phyloP scores from a whole-genome alignment of 2,113 vertebrate species.

The Gavia stellata region DNA sequence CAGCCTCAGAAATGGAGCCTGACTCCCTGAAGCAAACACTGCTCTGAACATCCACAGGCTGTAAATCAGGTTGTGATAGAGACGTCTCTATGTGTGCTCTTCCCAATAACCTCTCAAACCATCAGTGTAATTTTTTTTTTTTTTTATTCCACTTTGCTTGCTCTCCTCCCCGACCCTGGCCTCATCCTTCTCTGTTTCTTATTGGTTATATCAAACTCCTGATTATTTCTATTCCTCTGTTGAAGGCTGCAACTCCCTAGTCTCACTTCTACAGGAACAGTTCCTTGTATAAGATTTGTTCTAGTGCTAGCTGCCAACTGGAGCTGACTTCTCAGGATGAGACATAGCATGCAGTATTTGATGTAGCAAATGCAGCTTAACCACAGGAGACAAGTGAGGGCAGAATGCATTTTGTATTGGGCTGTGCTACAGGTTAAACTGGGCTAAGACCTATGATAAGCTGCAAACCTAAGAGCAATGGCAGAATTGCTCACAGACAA shows the following conservation, averaged over 20 bases:
- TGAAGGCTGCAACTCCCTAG: background rate
- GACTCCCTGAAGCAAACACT: background rate
- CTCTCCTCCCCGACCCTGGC: background rate
- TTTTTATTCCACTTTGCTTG: background rate
- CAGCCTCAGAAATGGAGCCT: background rate
- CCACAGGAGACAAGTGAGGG: background rate
- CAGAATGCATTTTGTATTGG: background rate
- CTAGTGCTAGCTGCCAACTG: background rate
- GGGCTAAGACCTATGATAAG: background rate
- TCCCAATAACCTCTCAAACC: background rate
- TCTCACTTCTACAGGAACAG: background rate
- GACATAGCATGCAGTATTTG: background rate
- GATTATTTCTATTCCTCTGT: background rate
- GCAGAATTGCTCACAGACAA: background rate
- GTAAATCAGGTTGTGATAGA: background rate
- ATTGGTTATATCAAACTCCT: background rate
- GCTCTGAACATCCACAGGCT: background rate
- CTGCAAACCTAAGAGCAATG: background rate
- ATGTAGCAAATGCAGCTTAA: background rate
- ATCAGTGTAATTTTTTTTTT: background rate
- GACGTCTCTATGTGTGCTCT: background rate
- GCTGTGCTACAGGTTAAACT: background rate
- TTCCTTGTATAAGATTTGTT: background rate
- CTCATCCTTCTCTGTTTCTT: background rate
- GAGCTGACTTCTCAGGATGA: background rate